Evolutionary conservation across 2,797 vertebrate genomes (phyloP), one percentile per base, ranked within the genome.

Genomic region (Lepilemur ruficaudatus): DNA sequence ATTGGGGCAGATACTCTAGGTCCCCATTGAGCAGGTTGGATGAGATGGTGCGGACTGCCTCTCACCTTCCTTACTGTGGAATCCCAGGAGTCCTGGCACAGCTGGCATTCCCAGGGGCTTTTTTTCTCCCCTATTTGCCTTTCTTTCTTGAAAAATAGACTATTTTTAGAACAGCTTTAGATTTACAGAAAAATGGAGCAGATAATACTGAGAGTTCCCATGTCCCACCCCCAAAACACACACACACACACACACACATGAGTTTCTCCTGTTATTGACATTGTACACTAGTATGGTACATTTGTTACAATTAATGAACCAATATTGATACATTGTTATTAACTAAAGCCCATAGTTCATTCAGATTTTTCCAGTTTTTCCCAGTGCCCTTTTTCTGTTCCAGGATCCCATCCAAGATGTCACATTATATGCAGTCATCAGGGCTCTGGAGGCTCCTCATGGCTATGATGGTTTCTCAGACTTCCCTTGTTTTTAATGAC

Each of bases 151-250:
- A 9, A 9, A 59, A 69, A 59, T 48, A 72, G 61, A 59, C 43
- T 94, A 70, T 82, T 70, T 91, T 70, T 78, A 91, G 52, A 94
- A 70, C 30, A 61, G 25, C 65, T 92, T 89, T 83, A 57, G 38
- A 70, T 65, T 72, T 72, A 79, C 35, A 73, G 57, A 59, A 59
- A 59, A 59, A 59, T 59, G 25, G 23, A 28, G 57, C 57, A 59
- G 57, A 59, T 28, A 70, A 83, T 28, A 76, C 28, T 25, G 57
- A 93, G 72, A 79, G 67, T 41, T 76, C 35, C 28, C 35, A 17
- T 67, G 43, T 38, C 20, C 7, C 12, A 28, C 14, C 10, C 15
- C 30, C 13, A 48, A 17, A 73, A 17, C 46, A 6, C 30, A 5
- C 55, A 55, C 20, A 55, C 22, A 9, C 52, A 55, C 50, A 52